Base-by-base conservation (phyloP, 1,140 invertebrate species). In the Papilio dardanus region DNA sequence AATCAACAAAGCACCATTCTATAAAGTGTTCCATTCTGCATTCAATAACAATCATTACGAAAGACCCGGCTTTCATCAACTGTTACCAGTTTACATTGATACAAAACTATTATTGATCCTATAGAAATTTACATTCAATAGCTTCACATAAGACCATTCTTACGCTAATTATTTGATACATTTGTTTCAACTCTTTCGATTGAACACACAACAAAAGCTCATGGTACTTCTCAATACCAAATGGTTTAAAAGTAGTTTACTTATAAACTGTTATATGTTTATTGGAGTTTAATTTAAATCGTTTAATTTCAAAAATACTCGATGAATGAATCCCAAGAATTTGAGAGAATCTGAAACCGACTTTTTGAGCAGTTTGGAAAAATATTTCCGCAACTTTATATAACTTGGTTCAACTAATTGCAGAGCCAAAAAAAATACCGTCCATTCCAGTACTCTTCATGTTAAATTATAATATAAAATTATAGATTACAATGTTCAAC, bases 11-110 rank as follows among this genome's bases (percentile, higher is more conserved):
- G 16, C 54, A 62, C 1, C 21, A 12, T 28, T 4, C 10, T 58
- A 14, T 46, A n/a, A 37, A 46, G 40, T 16, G 40, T n/a, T 46
- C n/a, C 14, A 46, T 46, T 46, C 50, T 62, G 54, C 24, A 30
- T 62, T 62, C 24, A 69, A 40, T 40, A 69, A 69, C 67, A 69
- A 24, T 19, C 21, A 28, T 69, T 69, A 69, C 67, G 66, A 68
- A 33, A 68, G 33, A 8, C 33, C 24, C 8, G 12, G 8, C 21
- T 69, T 19, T 69, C 67, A 28, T 28, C 21, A 24, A 69, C 54
- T 62, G 67, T 69, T 37, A 42, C 35, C 35, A 69, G 67, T 42
- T 69, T 12, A 68, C 10, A 12, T 10, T 40, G 35, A 67, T 67
- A 67, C 65, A 67, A 67, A 67, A 67, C 31, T 67, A n/a, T 35